Evolutionary conservation across 1,140 invertebrate species (phyloP).

Genomic region (Ptiloglossa arizonensis): DNA sequence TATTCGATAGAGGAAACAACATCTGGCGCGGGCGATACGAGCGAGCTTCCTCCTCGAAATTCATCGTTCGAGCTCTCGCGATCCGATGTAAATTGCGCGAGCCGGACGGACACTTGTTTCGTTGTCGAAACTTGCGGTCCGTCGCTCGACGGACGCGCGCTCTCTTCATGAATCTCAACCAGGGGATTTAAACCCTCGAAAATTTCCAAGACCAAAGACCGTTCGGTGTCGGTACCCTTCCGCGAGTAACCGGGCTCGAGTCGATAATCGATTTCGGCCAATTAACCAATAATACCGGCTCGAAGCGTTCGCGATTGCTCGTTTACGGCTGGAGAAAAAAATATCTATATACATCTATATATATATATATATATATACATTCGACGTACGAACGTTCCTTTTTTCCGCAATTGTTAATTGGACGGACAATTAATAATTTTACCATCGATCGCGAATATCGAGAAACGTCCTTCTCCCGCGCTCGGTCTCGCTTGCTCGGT

Average conservation of each 20-base stretch:
- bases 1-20: constrained; percentile 23
- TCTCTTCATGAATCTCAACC: constrained; percentile 7
- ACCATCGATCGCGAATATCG: neutral
- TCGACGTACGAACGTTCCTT: neutral
- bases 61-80: constrained; percentile 18
- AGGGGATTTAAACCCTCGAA: too few species aligned
- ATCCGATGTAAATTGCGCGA: constrained; percentile 29
- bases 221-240: neutral
- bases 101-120: constrained; percentile 14
- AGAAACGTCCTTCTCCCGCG: too few species aligned
- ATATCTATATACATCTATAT: too few species aligned
- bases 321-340: neutral
- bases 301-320: neutral
- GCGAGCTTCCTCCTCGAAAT: constrained; percentile 17
- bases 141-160: neutral
- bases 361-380: too few species aligned
- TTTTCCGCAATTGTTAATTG: constrained; percentile 4
- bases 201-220: neutral
- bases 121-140: neutral
- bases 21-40: constrained; percentile 9
- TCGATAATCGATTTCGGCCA: constrained; percentile 3
- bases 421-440: neutral
- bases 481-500: too few species aligned
- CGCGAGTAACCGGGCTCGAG: neutral
- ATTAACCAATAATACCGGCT: neutral